Percentiles rank a stretch among this genome's conserved stretches.
phyloP scores from a whole-genome alignment of 2,888 invertebrate genomes.

The Pollenia griseotomentosa region DNA sequence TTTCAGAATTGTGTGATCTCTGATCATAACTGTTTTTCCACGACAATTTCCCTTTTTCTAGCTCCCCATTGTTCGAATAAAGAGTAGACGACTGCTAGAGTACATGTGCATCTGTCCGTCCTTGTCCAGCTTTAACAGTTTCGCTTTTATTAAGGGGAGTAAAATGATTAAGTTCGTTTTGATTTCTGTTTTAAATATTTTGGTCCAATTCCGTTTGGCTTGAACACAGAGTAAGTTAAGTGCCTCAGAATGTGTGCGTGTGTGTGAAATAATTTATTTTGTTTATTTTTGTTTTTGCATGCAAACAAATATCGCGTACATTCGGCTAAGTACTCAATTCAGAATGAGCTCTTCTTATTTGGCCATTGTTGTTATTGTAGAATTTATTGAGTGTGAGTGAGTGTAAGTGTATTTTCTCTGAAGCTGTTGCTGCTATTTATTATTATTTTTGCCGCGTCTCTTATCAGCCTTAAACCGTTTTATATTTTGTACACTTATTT shows the following conservation, averaged over 20 bases:
- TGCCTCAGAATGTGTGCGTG: background rate
- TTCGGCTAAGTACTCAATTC: constrained; percentile 56
- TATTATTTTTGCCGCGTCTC: constrained; percentile 68
- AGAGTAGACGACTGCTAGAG: background rate
- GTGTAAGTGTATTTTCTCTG: constrained; percentile 4
- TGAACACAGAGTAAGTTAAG: constrained; percentile 24
- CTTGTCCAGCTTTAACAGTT: constrained; percentile 2
- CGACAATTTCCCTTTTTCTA: constrained; percentile 2
- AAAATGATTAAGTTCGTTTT: constrained; percentile 16
- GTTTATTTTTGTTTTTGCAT: constrained; percentile 9
- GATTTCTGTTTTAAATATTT: constrained; percentile 22
- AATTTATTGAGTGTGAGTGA: background rate
- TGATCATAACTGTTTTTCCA: constrained; percentile 47
- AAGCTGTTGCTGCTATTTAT: constrained; percentile 57
- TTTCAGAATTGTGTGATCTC: constrained; percentile 19
- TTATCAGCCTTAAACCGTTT: constrained; percentile 74
- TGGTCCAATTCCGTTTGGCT: constrained; percentile 49
- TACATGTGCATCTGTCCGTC: background rate
- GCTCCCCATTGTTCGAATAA: background rate
- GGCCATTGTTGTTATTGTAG: constrained; percentile 31
- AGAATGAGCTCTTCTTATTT: constrained; percentile 47
- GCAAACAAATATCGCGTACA: constrained; percentile 32
- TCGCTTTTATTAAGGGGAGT: constrained; percentile 13
- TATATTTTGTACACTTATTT: constrained; percentile 70
- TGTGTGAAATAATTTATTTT: constrained; percentile 8